Evolutionary conservation across 2,797 vertebrate genomes (phyloP), one percentile per base, ranked within the genome.

Genomic region (Myotis myotis): DNA sequence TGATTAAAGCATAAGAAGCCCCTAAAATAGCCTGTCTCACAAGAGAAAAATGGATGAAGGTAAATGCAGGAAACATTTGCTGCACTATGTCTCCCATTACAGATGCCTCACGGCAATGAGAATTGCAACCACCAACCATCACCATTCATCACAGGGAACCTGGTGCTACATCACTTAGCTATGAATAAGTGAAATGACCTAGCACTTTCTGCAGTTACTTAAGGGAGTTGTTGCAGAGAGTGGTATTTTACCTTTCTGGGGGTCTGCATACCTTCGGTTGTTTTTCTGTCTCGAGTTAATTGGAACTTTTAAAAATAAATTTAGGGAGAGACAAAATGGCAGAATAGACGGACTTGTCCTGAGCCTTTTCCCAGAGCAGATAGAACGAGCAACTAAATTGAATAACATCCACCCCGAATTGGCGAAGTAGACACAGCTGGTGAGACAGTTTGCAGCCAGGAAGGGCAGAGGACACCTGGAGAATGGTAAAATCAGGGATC

Each of bases 11-110:
- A 80, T 68, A 64, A 91, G 60, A 94, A 23, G 1, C 15, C 22
- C n/a, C n/a, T 53, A 13, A 80, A 62, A 84, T 84, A 30, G n/a
- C 53, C 47, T 78, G n/a, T 81, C 60, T 82, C 57, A 49, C 33
- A 7, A 72, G 79, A 94, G 92, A 97, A 96, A 97, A 96, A 95
- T 89, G 76, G 44, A 95, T 49, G 38, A 86, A 93, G 60, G 89
- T 80, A 95, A 97, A 96, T 78, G 76, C 64, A 94, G 82, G 49
- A 80, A 94, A 84, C 68, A 68, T 95, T 92, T 71, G 38, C 68
- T 79, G 19, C 28, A 68, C 62, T 95, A 55, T 12, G 23, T 96
- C 75, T 92, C 36, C 87, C 3, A 17, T 68, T 28, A 87, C 38
- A 85, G 85, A 91, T 0, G 30, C 95, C 94, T 95, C 80, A 89